Evolutionary conservation across 64 coral and sea anemone genomes (phyloP).

Genomic region (Dendrophyllia cribrosa): DNA sequence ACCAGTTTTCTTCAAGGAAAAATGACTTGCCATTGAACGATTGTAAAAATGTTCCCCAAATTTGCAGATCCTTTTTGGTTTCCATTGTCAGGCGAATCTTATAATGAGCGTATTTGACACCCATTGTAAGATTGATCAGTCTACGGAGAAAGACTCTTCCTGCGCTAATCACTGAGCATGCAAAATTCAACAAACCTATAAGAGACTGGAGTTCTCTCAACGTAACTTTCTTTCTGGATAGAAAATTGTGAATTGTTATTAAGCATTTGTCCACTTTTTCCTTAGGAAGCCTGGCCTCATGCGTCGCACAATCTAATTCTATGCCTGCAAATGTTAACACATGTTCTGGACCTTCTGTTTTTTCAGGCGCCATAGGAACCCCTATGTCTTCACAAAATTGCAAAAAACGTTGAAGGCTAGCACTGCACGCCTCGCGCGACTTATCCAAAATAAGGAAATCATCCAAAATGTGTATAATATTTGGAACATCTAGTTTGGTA

Average conservation of each 20-base stretch:
- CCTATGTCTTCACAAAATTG: not conserved
- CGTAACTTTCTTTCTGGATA: not conserved
- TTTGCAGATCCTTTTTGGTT: conserved; percentile 9
- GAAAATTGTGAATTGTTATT: not conserved
- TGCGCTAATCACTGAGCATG: conserved; percentile 1
- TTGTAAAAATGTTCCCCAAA: not conserved
- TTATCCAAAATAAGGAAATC: not conserved
- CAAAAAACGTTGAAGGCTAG: not conserved
- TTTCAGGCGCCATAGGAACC: conserved; percentile 12
- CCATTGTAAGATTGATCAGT: conserved; percentile 14
- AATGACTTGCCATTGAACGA: conserved; percentile 11
- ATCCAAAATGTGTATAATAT: conserved; percentile 7
- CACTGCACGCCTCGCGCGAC: not conserved
- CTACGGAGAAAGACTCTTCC: conserved; percentile 11
- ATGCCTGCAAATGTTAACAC: not conserved
- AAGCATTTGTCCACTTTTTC: not conserved
- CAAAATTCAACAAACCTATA: conserved; percentile 18
- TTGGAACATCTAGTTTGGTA: not conserved
- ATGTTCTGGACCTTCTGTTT: not conserved
- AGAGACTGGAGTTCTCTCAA: conserved; percentile 1
- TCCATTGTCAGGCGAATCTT: not conserved
- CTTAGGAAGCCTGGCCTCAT: not conserved
- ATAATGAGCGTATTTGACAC: not conserved
- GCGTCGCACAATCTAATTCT: not conserved
- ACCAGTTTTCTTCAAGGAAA: conserved; percentile 25